A percentile compares a stretch with the other conserved stretches of the same genome.
Evolutionary conservation across 2,888 invertebrate genomes (phyloP).

Genomic region (Zelleria hepariella): DNA sequence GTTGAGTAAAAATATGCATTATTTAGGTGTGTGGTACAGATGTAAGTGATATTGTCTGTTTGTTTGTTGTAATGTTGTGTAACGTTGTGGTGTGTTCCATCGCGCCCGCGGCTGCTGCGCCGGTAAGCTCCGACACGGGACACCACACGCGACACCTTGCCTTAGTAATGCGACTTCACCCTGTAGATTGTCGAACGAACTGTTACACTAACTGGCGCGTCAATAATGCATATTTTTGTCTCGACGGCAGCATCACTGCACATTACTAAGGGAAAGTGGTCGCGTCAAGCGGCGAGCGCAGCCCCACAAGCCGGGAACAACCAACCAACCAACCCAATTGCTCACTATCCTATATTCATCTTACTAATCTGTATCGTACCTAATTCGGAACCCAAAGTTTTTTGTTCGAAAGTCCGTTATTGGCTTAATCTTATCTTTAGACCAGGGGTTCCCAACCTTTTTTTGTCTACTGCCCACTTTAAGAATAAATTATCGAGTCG

Average conservation of each 20-base stretch:
- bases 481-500: too few species aligned
- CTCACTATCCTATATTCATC: too few species aligned
- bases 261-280: slow-evolving; percentile 70
- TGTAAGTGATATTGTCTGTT: neutral
- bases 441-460: too few species aligned
- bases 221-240: slow-evolving; percentile 65
- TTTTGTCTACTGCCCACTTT: too few species aligned
- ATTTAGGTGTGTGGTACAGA: slow-evolving; percentile 24
- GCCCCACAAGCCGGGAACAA: neutral
- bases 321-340: too few species aligned
- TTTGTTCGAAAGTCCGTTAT: too few species aligned
- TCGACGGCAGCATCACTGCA: slow-evolving; percentile 33
- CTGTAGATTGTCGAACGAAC: slow-evolving; percentile 9
- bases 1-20: slow-evolving; percentile 61
- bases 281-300: slow-evolving; percentile 38
- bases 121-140: slow-evolving; percentile 50
- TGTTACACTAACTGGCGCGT: slow-evolving; percentile 23
- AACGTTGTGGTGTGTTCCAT: slow-evolving; percentile 8
- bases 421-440: too few species aligned
- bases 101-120: slow-evolving; percentile 24
- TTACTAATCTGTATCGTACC: too few species aligned
- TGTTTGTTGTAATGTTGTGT: slow-evolving; percentile 54
- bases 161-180: slow-evolving; percentile 51
- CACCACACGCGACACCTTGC: slow-evolving; percentile 46
- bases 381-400: too few species aligned